Percentiles rank a stretch among this genome's conserved stretches.
phyloP scores from a whole-genome alignment of 2,888 invertebrate genomes.

The Polymixis flavicincta region DNA sequence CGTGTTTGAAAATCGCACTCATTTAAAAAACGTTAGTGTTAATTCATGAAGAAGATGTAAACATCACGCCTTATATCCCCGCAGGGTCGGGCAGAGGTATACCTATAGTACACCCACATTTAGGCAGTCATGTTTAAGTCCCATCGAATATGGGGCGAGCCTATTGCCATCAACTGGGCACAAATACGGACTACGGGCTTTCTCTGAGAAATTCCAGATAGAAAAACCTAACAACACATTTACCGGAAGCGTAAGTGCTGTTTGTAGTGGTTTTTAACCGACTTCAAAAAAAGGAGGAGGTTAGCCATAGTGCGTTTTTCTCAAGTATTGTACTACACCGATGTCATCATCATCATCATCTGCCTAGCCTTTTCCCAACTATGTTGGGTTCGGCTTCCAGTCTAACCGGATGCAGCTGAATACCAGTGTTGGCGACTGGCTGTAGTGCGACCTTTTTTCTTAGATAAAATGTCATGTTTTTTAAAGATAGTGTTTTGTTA shows the following conservation, averaged over 20 bases:
- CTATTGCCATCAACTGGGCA: neutral
- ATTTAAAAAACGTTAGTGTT: neutral
- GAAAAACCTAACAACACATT: too few species aligned
- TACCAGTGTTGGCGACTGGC: too few species aligned
- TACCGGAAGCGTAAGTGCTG: too few species aligned
- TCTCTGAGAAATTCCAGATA: neutral
- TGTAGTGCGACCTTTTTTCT: too few species aligned
- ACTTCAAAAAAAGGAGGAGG: neutral
- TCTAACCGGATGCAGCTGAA: too few species aligned
- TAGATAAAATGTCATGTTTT: too few species aligned
- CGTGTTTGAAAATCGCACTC: conserved; percentile 13
- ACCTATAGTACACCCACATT: neutral
- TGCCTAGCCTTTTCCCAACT: too few species aligned
- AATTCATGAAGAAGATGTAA: conserved; percentile 1
- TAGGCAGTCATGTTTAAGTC: neutral
- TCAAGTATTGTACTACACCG: too few species aligned
- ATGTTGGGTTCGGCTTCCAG: too few species aligned
- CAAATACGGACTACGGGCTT: neutral
- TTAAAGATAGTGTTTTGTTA: too few species aligned
- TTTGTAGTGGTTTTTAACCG: neutral
- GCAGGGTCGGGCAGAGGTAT: neutral
- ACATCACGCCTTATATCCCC: neutral
- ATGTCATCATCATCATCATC: too few species aligned
- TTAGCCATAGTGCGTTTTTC: too few species aligned
- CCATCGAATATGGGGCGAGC: neutral